Base-by-base conservation (phyloP, 2,888 invertebrate species). In the Apamea crenata region DNA sequence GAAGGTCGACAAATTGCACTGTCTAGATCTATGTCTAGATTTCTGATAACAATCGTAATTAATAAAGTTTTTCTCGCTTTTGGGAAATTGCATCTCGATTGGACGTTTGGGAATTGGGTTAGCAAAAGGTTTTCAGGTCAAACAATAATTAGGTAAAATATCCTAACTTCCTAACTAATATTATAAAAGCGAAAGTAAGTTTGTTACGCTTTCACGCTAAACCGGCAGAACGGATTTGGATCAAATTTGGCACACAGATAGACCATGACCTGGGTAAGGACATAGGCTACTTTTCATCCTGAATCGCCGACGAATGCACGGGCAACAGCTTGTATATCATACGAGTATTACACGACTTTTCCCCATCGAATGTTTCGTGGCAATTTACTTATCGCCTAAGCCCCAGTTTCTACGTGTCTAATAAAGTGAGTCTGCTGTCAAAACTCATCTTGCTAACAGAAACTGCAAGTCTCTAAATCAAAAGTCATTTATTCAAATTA, bases 1-100 rank as follows among this genome's bases (percentile, higher is more conserved):
- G 87, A 87, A 87, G 87, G 87, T 88, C 82, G 87, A 47, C 67
- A 36, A 76, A 77, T 71, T 86, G 76, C 74, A 80, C 63, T 53
- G 32, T 14, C 61, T 66, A 36, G 73, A 73, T 73, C 36, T 80
- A 25, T 10, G 67, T 66, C 69, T 76, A 73, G 79, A 71, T 79
- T 36, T 63, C 21, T 59, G 78, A 78, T 80, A 16, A 44, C 36
- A 67, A 76, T 83, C 73, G 44, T 83, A 87, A 80, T 87, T 14
- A 32, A 69, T 29, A 77, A 80, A 87, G 77, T 84, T 83, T 79
- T 71, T 61, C 70, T 74, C 25, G 53, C 10, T n/a, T 73, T 36
- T 29, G 3, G 65, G 40, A 84, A 71, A 78, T 86, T 77, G 63
- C 73, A 84, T 68, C 76, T 72, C 44, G 14, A 44, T 77, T 67